phyloP scores from a whole-genome alignment of 2,888 invertebrate species.

The Diadegma fenestrale region DNA sequence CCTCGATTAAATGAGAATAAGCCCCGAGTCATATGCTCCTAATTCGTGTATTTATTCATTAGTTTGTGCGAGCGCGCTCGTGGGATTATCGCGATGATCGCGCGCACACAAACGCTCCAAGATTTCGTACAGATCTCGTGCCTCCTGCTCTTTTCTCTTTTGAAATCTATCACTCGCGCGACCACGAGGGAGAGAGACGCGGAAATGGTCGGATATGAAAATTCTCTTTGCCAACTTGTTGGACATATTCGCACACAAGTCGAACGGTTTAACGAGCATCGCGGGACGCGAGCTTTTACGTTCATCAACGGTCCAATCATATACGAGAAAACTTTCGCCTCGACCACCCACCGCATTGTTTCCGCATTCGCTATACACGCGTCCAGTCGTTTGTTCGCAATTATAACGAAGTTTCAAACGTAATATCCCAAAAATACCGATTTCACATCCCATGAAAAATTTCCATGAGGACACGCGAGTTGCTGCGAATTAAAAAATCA shows the following conservation, averaged over 20 bases:
- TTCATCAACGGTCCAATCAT: not conserved
- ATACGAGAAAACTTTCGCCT: not conserved
- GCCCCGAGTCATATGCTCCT: constrained; percentile 9
- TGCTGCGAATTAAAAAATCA: not conserved
- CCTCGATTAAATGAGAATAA: constrained; percentile 34
- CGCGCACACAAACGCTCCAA: not conserved
- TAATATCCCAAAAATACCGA: too few relatives aligned
- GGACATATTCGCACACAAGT: constrained; percentile 35
- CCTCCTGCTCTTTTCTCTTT: not conserved
- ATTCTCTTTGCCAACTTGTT: constrained; percentile 31
- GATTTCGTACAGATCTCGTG: not conserved
- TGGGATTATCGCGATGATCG: constrained; percentile 37
- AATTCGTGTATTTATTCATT: not conserved
- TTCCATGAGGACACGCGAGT: too few relatives aligned
- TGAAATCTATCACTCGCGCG: not conserved
- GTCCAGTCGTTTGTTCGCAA: too few relatives aligned
- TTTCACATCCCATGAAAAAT: too few relatives aligned
- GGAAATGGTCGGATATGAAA: constrained; percentile 18
- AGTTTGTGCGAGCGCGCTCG: not conserved
- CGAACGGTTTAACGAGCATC: constrained; percentile 13
- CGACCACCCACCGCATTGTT: not conserved
- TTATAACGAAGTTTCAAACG: too few relatives aligned
- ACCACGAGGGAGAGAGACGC: constrained; percentile 23
- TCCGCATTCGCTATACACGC: not conserved
- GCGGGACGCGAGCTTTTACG: not conserved